A percentile compares a stretch with the other conserved stretches of the same genome.
phyloP scores from a whole-genome alignment of 2,797 vertebrate species.

The Sebastes kiyomatsui region DNA sequence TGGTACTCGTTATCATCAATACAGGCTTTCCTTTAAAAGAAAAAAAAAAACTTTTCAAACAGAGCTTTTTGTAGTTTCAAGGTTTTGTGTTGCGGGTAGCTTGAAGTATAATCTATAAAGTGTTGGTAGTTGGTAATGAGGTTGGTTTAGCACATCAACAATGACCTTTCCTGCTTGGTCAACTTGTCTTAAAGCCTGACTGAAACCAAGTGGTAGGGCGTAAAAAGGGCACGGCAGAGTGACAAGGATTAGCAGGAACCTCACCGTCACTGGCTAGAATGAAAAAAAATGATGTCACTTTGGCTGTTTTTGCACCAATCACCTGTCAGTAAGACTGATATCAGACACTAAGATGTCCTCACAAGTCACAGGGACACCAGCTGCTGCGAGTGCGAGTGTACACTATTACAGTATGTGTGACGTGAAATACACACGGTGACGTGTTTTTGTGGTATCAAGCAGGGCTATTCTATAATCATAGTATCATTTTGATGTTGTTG shows the following conservation, averaged over 20 bases:
- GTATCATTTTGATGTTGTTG: conserved; percentile 39
- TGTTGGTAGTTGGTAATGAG: background rate
- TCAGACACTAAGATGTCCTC: conserved; percentile 33
- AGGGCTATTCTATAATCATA: conserved; percentile 56
- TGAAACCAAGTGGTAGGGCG: background rate
- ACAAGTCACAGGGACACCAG: conserved; percentile 32
- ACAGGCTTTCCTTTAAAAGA: background rate
- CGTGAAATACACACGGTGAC: background rate
- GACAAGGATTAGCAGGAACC: background rate
- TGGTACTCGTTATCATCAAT: background rate
- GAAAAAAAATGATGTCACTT: conserved; percentile 28
- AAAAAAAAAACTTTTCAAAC: background rate
- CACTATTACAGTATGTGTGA: conserved; percentile 19
- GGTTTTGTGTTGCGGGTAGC: no score
- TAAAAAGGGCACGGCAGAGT: background rate
- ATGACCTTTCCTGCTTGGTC: background rate
- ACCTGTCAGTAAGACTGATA: conserved; percentile 8
- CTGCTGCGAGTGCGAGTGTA: conserved; percentile 33
- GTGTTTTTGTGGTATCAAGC: conserved; percentile 46
- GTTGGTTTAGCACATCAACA: background rate
- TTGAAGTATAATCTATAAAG: background rate
- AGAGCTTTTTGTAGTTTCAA: no score
- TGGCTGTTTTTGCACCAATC: conserved; percentile 39
- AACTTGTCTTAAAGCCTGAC: background rate
- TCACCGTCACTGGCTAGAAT: conserved; percentile 1